phyloP scores from a whole-genome alignment of 2,888 invertebrate genomes.

The Amphipoea lucens region DNA sequence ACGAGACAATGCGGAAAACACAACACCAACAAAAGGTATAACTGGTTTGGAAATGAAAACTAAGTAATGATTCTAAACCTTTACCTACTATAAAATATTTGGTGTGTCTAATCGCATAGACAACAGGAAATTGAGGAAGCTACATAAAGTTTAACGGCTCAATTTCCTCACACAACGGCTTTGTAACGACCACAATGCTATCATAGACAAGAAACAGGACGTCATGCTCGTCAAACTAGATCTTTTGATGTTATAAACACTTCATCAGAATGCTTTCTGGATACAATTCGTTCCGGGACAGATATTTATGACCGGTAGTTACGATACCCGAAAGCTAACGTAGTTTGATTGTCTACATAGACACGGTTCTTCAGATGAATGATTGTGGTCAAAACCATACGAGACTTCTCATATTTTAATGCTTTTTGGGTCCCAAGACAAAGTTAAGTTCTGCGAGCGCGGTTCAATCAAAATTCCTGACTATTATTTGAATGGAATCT shows the following conservation, averaged over 20 bases:
- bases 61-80: neutral
- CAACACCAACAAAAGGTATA: neutral
- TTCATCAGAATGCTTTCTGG: conserved; percentile 50
- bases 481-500: neutral
- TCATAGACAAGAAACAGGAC: conserved; percentile 42
- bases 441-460: neutral
- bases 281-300: conserved; percentile 48
- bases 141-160: conserved; percentile 26
- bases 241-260: conserved; percentile 60
- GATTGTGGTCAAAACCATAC: neutral
- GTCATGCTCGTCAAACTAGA: conserved; percentile 53
- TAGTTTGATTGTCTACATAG: conserved; percentile 3
- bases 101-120: conserved; percentile 16
- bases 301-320: conserved; percentile 23
- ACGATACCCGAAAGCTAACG: neutral
- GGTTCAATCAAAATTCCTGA: neutral
- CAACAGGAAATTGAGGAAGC: conserved; percentile 31
- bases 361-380: conserved; percentile 1
- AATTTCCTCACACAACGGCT: conserved; percentile 39
- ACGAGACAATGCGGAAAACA: neutral
- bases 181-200: conserved; percentile 18
- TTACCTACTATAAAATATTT: neutral
- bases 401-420: neutral
- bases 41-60: neutral
- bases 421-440: neutral